Base-by-base conservation (phyloP, 2,888 invertebrate genomes). In the Carpatolechia fugitivella region DNA sequence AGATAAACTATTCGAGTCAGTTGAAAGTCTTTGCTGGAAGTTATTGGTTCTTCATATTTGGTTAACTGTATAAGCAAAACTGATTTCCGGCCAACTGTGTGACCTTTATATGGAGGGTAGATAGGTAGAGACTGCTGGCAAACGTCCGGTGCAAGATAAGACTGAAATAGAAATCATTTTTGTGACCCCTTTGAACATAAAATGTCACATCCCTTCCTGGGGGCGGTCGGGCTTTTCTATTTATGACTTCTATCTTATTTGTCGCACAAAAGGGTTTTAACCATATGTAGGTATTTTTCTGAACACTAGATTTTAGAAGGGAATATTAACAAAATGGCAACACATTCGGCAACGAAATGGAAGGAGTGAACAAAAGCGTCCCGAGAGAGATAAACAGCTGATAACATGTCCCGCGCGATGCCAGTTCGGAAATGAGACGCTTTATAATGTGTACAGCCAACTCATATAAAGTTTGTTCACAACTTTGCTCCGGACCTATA, bases 381-480 rank as follows among this genome's bases (percentile, higher is more conserved):
- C 29, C 47, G 36, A 48, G 30, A 24, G 38, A 46, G 56, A 56
- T 53, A 50, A 56, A 50, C 52, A 35, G n/a, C 52, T 41, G 52
- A 52, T 56, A 52, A 52, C 48, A 49, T 56, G 52, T 48, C 56
- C 48, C 46, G n/a, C 18, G 30, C 11, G 31, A 35, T 29, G 36
- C 33, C 30, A 49, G 41, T 53, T 56, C 6, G 29, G 8, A 40
- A 36, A 44, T 53, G 35, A 36, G 33, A 38, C 18, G 56, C 49
- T 48, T 46, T 62, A 40, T 62, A 61, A 56, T 62, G 57, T 56
- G 60, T 55, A 56, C 60, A 65, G 60, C 63, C 60, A 61, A 60
- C 60, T 55, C 52, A 40, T 66, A 63, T 62, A 64, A 66, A 67
- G 58, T 69, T 69, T 61, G 56, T 61, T 54, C 52, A 62, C 64